Conservation (phyloP, 2,797 vertebrate genomes). For the Onychomys arenicola region DNA sequence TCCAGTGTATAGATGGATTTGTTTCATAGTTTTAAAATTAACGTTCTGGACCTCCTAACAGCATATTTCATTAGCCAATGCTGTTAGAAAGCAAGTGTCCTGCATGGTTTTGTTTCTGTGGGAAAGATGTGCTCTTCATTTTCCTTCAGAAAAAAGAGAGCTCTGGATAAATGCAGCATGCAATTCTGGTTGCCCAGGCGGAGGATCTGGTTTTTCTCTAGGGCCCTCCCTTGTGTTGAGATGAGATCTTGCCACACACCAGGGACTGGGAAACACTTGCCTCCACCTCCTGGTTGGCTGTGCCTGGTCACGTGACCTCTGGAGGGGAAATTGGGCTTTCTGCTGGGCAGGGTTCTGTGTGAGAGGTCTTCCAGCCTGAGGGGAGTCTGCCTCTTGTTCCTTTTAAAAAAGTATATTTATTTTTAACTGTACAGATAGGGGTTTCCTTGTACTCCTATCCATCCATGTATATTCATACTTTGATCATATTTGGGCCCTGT, state of each 20-base stretch:
- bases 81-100: neutral
- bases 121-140: neutral
- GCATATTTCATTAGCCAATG: neutral
- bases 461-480: neutral
- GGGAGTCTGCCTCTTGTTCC: neutral
- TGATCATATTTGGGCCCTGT: neutral
- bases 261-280: neutral
- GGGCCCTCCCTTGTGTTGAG: neutral
- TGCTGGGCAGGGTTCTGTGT: neutral
- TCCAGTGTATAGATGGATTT: slow-evolving; percentile 8
- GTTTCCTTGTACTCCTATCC: no score
- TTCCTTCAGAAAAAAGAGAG: neutral
- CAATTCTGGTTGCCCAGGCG: neutral
- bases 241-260: neutral
- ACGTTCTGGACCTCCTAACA: neutral
- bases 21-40: slow-evolving; percentile 22
- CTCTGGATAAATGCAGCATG: neutral
- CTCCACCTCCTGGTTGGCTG: no score
- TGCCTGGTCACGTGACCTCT: neutral
- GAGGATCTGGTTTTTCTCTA: slow-evolving; percentile 5
- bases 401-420: neutral
- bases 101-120: neutral
- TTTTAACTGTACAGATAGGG: neutral
- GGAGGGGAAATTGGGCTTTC: neutral
- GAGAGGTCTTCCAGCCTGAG: neutral